Conservation (phyloP, 2,797 vertebrate genomes). For the Falco rusticolus region DNA sequence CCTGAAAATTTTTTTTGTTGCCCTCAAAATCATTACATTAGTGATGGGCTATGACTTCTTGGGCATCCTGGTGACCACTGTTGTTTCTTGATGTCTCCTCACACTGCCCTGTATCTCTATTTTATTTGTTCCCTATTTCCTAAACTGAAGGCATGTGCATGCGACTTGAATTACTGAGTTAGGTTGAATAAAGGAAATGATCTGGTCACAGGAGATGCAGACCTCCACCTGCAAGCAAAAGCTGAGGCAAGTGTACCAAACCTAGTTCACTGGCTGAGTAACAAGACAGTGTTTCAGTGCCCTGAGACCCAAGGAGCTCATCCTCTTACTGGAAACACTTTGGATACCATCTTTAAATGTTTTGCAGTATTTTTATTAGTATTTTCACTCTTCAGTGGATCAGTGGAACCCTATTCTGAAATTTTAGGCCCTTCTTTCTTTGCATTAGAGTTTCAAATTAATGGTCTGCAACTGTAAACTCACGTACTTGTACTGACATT, state of each 20-base stretch:
- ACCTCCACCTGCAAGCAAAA: background rate
- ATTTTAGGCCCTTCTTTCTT: conserved; percentile 44
- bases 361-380: conserved; percentile 45
- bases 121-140: background rate
- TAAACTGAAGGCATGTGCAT: background rate
- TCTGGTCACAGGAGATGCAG: background rate
- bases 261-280: background rate
- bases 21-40: background rate
- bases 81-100: background rate
- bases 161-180: background rate
- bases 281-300: conserved; percentile 15
- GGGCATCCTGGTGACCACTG: background rate
- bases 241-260: background rate
- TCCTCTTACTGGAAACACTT: conserved; percentile 24
- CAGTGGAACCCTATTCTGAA: conserved; percentile 41
- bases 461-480: conserved; percentile 40
- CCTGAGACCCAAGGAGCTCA: background rate
- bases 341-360: conserved; percentile 31
- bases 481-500: background rate
- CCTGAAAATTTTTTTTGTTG: background rate
- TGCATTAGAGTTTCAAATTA: conserved; percentile 26
- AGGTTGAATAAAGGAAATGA: background rate
- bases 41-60: background rate
- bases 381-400: conserved; percentile 33
- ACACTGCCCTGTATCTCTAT: background rate